Percentiles rank a stretch among this genome's conserved stretches.
Conservation (phyloP, 2,888 invertebrate species). For the Nomada hirtipes region DNA sequence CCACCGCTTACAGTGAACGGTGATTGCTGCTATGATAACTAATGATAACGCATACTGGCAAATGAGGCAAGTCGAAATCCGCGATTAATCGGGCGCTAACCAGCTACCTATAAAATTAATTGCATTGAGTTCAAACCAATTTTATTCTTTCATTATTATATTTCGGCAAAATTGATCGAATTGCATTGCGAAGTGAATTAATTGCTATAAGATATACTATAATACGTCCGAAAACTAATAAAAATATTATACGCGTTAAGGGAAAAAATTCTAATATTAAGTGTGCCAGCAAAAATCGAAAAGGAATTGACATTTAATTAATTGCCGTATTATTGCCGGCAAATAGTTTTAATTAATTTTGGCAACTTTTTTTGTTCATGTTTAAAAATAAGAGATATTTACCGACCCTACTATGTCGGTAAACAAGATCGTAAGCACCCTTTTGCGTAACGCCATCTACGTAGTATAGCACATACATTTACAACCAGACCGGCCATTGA, state of each 20-base stretch:
- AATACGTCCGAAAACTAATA: too few species aligned
- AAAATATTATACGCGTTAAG: too few species aligned
- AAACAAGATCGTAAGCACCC: constrained; percentile 19
- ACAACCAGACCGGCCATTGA: constrained; percentile 65
- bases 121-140: too few species aligned
- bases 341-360: too few species aligned
- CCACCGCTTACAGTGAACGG: constrained; percentile 57
- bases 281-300: too few species aligned
- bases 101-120: too few species aligned
- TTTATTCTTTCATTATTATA: background rate
- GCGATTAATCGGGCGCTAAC: constrained; percentile 26
- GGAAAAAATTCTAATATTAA: too few species aligned
- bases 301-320: background rate
- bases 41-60: constrained; percentile 29
- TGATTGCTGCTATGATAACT: constrained; percentile 52
- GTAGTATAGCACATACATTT: constrained; percentile 40
- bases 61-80: constrained; percentile 50
- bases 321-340: too few species aligned
- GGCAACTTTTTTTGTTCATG: background rate
- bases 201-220: too few species aligned
- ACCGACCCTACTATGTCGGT: constrained; percentile 47
- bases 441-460: constrained; percentile 69
- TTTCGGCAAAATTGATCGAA: background rate
- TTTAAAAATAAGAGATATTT: background rate
- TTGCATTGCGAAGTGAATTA: too few species aligned